These are phyloP conservation scores for Syritta pipiens DNA, from an alignment of 2,888 invertebrate species.

Conservation along the genomic window DNA sequence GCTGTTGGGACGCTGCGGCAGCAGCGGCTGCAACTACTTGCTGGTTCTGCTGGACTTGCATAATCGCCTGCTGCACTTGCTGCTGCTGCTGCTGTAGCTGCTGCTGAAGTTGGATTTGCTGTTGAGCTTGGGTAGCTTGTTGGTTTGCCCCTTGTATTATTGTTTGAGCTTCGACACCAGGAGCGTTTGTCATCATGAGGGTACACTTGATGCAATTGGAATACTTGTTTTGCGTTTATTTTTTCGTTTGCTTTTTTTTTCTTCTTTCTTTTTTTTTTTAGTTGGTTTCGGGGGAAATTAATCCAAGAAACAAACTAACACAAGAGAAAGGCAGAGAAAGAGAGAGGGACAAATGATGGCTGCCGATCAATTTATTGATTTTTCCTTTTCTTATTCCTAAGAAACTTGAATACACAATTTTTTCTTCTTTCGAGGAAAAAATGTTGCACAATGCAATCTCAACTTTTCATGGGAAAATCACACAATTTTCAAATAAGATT, in stretches of 20 bases:
- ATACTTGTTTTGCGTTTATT: constrained; percentile 72
- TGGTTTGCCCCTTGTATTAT: constrained; percentile 70
- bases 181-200: constrained; percentile 78
- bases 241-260: too few species aligned
- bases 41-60: constrained; percentile 78
- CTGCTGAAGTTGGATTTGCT: constrained; percentile 75
- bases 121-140: constrained; percentile 72
- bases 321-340: constrained; percentile 43
- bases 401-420: constrained; percentile 64
- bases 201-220: constrained; percentile 59
- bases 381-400: constrained; percentile 51
- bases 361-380: constrained; percentile 71
- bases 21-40: constrained; percentile 73
- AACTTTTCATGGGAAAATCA: constrained; percentile 11
- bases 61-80: constrained; percentile 78
- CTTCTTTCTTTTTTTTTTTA: too few species aligned
- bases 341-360: constrained; percentile 62
- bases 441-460: constrained; percentile 56
- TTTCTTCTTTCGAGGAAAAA: constrained; percentile 25
- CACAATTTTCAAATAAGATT: constrained; percentile 1
- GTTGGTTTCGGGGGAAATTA: constrained; percentile 35
- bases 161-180: constrained; percentile 72
- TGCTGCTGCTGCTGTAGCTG: constrained; percentile 76
- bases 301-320: constrained; percentile 28
- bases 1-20: constrained; percentile 73